Percentiles rank a stretch among this genome's conserved stretches.
Conservation (phyloP, 2,113 vertebrate species). For the Tragelaphus imberbis region DNA sequence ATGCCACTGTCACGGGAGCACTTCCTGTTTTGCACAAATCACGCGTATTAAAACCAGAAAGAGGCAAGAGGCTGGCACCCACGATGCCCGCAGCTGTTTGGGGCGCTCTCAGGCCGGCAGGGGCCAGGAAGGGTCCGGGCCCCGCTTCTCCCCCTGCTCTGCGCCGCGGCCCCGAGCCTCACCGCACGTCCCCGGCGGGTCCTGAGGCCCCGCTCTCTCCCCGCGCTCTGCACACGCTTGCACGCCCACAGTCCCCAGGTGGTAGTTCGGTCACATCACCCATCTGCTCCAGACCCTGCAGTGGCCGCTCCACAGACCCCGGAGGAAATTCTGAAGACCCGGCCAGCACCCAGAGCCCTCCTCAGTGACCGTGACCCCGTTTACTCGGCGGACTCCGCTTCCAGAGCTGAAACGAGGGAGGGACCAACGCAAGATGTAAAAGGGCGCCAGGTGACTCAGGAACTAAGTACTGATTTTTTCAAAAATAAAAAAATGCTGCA, state of each 20-base stretch:
- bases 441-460: background rate
- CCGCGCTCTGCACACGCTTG: background rate
- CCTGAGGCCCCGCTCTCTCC: background rate
- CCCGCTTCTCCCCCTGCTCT: background rate
- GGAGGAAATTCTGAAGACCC: background rate
- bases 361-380: rapidly evolving
- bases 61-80: background rate
- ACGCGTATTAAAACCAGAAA: constrained; percentile 22
- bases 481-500: background rate
- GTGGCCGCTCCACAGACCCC: background rate
- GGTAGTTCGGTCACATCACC: background rate
- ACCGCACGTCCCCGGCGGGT: rapidly evolving
- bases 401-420: background rate
- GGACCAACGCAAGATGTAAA: background rate
- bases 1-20: constrained; percentile 16
- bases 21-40: constrained; percentile 56
- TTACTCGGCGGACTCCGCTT: background rate
- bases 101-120: background rate
- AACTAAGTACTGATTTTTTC: background rate
- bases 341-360: background rate
- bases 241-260: rapidly evolving
- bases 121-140: background rate
- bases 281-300: background rate
- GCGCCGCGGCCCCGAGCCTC: background rate
- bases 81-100: background rate